Conservation (phyloP, 2,113 vertebrate species). For the Mobula birostris region DNA sequence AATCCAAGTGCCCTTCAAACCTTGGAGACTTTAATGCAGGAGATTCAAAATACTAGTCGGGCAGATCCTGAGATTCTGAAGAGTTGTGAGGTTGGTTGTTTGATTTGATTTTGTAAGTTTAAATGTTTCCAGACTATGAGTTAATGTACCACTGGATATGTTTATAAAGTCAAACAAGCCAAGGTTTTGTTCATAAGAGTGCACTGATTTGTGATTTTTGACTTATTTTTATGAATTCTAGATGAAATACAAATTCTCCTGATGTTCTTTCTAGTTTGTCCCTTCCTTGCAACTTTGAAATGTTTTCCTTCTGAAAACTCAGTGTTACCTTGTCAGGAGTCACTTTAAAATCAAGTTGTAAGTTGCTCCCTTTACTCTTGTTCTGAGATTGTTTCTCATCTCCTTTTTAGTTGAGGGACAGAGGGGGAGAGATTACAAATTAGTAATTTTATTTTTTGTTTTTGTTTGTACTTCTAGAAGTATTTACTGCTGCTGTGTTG, state of each 20-base stretch:
- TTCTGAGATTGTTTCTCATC: not conserved
- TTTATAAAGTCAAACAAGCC: not conserved
- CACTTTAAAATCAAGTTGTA: not conserved
- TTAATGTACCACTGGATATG: not conserved
- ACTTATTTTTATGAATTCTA: not conserved
- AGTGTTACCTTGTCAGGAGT: not conserved
- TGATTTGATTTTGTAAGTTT: not conserved
- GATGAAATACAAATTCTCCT: not conserved
- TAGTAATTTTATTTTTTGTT: not conserved
- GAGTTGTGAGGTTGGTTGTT: slow-evolving; percentile 72
- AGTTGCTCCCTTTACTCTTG: not conserved
- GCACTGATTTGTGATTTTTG: not conserved
- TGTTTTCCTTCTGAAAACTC: not conserved
- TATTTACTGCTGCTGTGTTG: not conserved
- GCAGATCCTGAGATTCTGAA: slow-evolving; percentile 72
- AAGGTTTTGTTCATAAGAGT: not conserved
- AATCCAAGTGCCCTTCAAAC: slow-evolving; percentile 67
- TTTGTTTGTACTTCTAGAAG: not conserved
- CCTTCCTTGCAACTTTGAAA: not conserved
- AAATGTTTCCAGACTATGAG: not conserved
- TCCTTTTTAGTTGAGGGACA: not conserved
- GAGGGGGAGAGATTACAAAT: too few species aligned
- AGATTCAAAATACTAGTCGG: slow-evolving; percentile 66
- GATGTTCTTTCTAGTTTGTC: not conserved
- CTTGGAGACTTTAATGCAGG: slow-evolving; percentile 69